phyloP scores from a whole-genome alignment of 1,140 invertebrate species.

The Carcinoscorpius rotundicauda region DNA sequence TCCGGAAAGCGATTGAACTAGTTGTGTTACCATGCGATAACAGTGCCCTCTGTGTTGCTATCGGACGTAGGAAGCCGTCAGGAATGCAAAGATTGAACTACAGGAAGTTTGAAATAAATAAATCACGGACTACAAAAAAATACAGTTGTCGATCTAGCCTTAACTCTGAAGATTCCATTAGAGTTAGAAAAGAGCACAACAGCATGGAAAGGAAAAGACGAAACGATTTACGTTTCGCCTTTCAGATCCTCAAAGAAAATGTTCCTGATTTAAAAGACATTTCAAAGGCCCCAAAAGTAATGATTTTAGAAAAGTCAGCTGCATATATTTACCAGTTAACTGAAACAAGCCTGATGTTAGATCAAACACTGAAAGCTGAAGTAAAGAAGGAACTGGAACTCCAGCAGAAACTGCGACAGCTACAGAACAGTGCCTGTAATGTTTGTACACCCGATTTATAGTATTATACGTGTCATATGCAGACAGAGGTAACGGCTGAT shows the following conservation, averaged over 20 bases:
- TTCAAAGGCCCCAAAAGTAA: constrained; percentile 70
- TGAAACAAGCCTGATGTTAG: constrained; percentile 38
- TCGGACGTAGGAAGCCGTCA: too few relatives aligned
- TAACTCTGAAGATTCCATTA: constrained; percentile 53
- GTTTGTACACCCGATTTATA: too few relatives aligned
- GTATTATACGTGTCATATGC: too few relatives aligned
- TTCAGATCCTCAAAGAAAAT: constrained; percentile 59
- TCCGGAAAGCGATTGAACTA: too few relatives aligned
- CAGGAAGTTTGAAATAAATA: too few relatives aligned
- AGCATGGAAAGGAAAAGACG: constrained; percentile 76
- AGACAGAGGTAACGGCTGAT: too few relatives aligned
- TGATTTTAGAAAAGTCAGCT: constrained; percentile 64
- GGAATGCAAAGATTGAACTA: too few relatives aligned
- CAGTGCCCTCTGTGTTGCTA: too few relatives aligned
- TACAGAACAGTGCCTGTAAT: too few relatives aligned
- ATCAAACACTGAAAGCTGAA: neutral
- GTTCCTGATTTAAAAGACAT: constrained; percentile 62
- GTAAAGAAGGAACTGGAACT: neutral
- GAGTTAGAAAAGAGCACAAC: constrained; percentile 64
- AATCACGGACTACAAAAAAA: too few relatives aligned
- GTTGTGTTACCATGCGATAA: too few relatives aligned
- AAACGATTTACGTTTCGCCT: constrained; percentile 60
- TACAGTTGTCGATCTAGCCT: constrained; percentile 25
- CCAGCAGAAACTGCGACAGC: neutral
- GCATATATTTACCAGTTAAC: constrained; percentile 51